phyloP scores from a whole-genome alignment of 1,140 invertebrate species.

The Drosophila quadrilineata region DNA sequence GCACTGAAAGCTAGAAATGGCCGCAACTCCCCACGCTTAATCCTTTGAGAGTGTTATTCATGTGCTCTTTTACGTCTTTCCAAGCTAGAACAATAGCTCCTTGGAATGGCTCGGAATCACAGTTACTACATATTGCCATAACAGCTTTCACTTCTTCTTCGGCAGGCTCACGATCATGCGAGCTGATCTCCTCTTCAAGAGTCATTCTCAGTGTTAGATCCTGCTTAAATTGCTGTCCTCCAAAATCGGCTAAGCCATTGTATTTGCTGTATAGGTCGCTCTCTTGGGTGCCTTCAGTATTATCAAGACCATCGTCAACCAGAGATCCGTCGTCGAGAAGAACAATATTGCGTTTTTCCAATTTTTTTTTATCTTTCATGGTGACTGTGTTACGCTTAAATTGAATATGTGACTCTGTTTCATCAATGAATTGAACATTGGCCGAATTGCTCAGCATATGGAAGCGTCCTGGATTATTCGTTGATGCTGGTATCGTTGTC shows the following conservation, averaged over 20 bases:
- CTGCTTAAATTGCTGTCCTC: conserved; percentile 82
- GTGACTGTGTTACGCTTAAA: conserved; percentile 82
- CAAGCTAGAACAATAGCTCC: conserved; percentile 89
- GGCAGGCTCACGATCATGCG: conserved; percentile 89
- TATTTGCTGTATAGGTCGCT: conserved; percentile 60
- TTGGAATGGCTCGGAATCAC: conserved; percentile 88
- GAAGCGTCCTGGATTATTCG: conserved; percentile 28
- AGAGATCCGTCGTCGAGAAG: conserved; percentile 85
- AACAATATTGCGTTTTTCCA: conserved; percentile 84
- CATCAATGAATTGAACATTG: conserved; percentile 83
- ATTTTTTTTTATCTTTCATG: conserved; percentile 78
- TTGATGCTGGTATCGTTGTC: neutral
- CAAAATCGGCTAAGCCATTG: conserved; percentile 86
- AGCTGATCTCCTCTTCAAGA: conserved; percentile 81
- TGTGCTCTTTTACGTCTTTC: conserved; percentile 82
- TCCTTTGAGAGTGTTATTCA: conserved; percentile 86
- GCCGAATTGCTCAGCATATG: conserved; percentile 83
- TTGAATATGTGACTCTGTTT: conserved; percentile 81
- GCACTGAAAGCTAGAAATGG: no score
- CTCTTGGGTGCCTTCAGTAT: neutral
- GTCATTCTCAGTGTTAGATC: conserved; percentile 61
- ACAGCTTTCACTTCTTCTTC: conserved; percentile 90
- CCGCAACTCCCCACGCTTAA: conserved; percentile 83
- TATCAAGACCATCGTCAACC: conserved; percentile 83
- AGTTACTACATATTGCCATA: conserved; percentile 89